These are phyloP conservation scores for Criorhina ranunculi DNA, from an alignment of 2,888 invertebrate genomes.

Conservation along the genomic window DNA sequence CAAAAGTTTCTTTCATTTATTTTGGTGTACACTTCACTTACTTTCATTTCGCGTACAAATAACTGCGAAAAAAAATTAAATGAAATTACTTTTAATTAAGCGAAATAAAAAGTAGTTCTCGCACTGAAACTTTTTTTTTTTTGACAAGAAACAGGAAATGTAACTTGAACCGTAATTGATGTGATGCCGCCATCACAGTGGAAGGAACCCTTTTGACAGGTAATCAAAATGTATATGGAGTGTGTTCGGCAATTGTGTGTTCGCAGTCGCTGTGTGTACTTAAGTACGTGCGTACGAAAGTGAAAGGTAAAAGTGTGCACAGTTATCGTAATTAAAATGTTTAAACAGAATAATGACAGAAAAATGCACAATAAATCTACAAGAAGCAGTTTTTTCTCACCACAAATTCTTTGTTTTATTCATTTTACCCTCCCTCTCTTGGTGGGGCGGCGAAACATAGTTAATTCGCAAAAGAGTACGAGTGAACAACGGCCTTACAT, in stretches of 20 bases:
- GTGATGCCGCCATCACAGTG: not conserved
- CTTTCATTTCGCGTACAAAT: conserved; percentile 64
- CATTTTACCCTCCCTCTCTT: conserved; percentile 7
- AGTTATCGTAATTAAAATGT: conserved; percentile 40
- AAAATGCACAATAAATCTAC: conserved; percentile 13
- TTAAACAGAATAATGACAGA: not conserved
- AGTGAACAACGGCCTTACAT: conserved; percentile 1
- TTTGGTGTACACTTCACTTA: conserved; percentile 43
- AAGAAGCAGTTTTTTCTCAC: conserved; percentile 20
- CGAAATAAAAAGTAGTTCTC: conserved; percentile 44
- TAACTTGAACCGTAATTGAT: conserved; percentile 20
- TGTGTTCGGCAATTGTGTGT: conserved; percentile 17
- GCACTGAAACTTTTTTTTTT: conserved; percentile 4
- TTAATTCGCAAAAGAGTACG: conserved; percentile 25
- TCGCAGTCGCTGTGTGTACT: not conserved
- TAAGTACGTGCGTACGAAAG: conserved; percentile 16
- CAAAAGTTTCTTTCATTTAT: conserved; percentile 14
- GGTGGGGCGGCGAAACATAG: conserved; percentile 9
- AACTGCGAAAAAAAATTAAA: conserved; percentile 29
- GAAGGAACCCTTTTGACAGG: conserved; percentile 12
- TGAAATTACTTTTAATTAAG: conserved; percentile 47
- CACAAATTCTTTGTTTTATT: conserved; percentile 18
- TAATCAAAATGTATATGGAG: conserved; percentile 8
- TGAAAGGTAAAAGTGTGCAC: conserved; percentile 50
- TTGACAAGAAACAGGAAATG: conserved; percentile 32